Evolutionary conservation across 2,113 vertebrate genomes (phyloP).

Genomic region (Smithornis capensis): DNA sequence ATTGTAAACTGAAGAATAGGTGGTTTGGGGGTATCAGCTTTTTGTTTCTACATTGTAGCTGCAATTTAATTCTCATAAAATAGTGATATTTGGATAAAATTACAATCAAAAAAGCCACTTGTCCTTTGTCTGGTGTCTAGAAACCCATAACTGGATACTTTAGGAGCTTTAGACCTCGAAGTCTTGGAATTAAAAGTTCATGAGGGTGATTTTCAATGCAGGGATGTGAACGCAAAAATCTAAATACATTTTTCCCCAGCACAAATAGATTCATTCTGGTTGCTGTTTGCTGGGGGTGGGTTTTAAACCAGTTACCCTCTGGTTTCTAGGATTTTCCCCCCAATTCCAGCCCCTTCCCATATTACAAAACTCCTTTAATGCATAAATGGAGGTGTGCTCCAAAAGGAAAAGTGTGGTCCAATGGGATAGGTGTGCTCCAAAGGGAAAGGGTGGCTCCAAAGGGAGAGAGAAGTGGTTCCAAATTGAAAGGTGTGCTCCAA

Average conservation of each 20-base stretch:
- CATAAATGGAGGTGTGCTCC: neutral
- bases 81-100: neutral
- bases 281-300: neutral
- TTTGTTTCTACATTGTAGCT: neutral
- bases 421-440: too few relatives aligned
- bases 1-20: neutral
- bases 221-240: neutral
- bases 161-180: neutral
- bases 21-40: neutral
- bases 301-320: neutral
- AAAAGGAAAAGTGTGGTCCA: neutral
- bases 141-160: neutral
- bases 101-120: neutral
- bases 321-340: neutral
- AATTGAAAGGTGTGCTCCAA: neutral
- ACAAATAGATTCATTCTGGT: neutral
- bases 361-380: accelerated
- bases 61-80: neutral
- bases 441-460: too few relatives aligned
- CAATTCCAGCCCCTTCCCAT: neutral
- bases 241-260: neutral
- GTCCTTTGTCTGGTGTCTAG: neutral
- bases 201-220: neutral
- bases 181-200: neutral
- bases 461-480: too few relatives aligned